phyloP scores from a whole-genome alignment of 2,888 invertebrate species.

The Doris montereyensis region DNA sequence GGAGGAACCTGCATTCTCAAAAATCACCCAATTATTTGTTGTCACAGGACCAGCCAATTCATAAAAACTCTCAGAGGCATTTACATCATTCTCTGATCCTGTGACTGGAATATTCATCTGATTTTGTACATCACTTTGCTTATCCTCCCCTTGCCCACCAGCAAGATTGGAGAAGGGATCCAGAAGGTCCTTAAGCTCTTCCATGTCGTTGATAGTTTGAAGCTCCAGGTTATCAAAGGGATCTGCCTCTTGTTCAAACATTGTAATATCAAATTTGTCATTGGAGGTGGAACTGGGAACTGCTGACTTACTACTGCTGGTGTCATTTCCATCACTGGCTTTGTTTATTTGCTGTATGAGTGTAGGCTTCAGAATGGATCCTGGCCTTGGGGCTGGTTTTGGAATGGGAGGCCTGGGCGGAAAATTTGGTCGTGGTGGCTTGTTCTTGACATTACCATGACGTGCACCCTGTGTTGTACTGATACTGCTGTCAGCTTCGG shows the following conservation, averaged over 20 bases:
- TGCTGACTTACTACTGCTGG: background rate
- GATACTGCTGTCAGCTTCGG: constrained; percentile 37
- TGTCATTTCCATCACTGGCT: constrained; percentile 10
- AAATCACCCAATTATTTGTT: background rate
- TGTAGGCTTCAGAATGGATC: constrained; percentile 56
- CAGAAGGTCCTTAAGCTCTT: constrained; percentile 60
- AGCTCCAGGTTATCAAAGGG: constrained; percentile 64
- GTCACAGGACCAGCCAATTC: background rate
- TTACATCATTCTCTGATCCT: background rate
- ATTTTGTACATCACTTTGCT: background rate
- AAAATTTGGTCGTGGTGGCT: background rate
- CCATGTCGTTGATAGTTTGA: constrained; percentile 63
- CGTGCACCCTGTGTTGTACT: constrained; percentile 6
- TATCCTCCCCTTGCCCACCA: background rate
- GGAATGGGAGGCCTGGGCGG: constrained; percentile 44
- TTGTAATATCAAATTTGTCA: constrained; percentile 55
- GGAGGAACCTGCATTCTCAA: too few species aligned
- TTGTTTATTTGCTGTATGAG: constrained; percentile 47
- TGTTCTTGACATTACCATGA: constrained; percentile 8
- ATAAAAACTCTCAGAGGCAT: background rate
- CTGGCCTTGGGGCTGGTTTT: constrained; percentile 48
- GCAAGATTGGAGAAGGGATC: constrained; percentile 30
- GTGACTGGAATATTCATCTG: too few species aligned
- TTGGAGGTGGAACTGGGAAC: background rate
- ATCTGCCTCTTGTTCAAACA: constrained; percentile 65